Evolutionary conservation across 2,113 vertebrate species (phyloP).

Genomic region (Microtus montanus): DNA sequence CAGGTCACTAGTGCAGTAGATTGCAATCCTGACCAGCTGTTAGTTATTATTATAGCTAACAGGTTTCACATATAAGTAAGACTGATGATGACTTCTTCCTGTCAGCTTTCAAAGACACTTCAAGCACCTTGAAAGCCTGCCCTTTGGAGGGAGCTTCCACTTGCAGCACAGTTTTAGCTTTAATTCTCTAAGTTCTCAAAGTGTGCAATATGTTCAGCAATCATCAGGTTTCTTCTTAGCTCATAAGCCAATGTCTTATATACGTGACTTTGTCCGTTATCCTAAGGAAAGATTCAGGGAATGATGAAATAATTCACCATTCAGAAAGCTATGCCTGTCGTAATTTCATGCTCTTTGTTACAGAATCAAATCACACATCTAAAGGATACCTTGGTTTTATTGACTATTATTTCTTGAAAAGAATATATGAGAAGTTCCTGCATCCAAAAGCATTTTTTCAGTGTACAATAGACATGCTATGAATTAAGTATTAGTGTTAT

Average conservation of each 20-base stretch:
- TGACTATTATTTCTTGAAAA: constrained; percentile 57
- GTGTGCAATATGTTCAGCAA: not conserved
- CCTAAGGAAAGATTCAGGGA: constrained; percentile 24
- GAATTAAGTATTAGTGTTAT: constrained; percentile 23
- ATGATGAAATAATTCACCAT: constrained; percentile 24
- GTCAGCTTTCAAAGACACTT: not conserved
- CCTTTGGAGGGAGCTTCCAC: not conserved
- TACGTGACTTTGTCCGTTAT: constrained; percentile 33
- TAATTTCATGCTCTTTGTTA: constrained; percentile 35
- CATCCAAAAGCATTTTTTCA: constrained; percentile 40
- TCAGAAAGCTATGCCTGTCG: constrained; percentile 49
- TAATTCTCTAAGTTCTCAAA: not conserved
- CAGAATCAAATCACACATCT: constrained; percentile 26
- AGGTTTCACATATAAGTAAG: not conserved
- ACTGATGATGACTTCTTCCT: not conserved
- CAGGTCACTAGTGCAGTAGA: not conserved
- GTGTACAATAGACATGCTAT: not conserved
- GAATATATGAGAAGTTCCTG: constrained; percentile 37
- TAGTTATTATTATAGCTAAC: not conserved
- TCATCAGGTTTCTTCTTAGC: not conserved
- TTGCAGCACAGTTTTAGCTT: not conserved
- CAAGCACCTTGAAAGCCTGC: no score
- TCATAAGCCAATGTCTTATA: constrained; percentile 7
- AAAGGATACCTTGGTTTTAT: constrained; percentile 59
- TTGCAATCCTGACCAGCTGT: no score